Evolutionary conservation across 2,113 vertebrate genomes (phyloP).

Genomic region (Copsychus sechellarum): DNA sequence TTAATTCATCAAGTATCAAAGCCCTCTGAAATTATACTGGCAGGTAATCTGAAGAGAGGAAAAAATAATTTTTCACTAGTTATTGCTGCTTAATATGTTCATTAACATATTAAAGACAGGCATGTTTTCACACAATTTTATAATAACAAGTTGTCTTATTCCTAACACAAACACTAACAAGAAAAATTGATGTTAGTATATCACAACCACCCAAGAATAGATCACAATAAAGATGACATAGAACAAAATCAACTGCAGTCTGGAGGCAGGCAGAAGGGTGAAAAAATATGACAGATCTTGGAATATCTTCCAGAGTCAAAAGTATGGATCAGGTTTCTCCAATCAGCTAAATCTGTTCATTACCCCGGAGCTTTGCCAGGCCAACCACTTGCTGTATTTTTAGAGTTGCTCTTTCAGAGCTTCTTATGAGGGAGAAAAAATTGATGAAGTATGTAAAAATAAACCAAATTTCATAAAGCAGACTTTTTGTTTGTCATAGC

Average conservation of each 20-base stretch:
- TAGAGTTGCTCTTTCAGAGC: background rate
- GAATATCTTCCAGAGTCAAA: background rate
- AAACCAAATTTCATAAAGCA: background rate
- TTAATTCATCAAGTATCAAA: background rate
- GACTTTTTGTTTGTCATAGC: background rate
- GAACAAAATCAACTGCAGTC: background rate
- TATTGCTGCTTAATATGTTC: background rate
- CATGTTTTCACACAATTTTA: background rate
- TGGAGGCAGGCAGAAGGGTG: background rate
- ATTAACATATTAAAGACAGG: background rate
- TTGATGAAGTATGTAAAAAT: background rate
- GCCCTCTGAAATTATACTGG: background rate
- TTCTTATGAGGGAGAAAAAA: background rate
- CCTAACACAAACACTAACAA: background rate
- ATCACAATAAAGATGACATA: background rate
- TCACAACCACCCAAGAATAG: background rate
- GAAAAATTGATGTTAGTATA: background rate
- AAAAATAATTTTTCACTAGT: background rate
- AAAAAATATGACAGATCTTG: background rate
- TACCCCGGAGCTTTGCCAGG: background rate
- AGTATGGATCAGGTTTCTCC: background rate
- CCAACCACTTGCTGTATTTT: background rate
- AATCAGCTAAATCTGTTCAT: background rate
- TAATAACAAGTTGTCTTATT: background rate
- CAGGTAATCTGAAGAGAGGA: background rate